Base-by-base conservation (phyloP, 2,888 invertebrate genomes). In the Agrilus mali region DNA sequence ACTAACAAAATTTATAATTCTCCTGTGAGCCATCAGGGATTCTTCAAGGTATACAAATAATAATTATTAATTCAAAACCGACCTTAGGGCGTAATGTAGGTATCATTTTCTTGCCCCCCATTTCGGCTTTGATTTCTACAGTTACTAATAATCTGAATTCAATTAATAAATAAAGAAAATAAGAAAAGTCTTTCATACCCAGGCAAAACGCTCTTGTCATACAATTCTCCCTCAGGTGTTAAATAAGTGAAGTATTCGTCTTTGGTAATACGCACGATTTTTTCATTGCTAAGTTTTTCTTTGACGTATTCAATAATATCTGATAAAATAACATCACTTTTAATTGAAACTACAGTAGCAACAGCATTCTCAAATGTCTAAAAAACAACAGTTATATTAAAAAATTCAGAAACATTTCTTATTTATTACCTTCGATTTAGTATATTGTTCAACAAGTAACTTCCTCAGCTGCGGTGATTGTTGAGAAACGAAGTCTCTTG, bases 211-310 rank as follows among this genome's bases (percentile, higher is more conserved):
- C 80, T 82, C 68, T 88, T 93, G 67, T 97, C 93, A 62, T 85
- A 96, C 0, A 97, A 72, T 59, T 89, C 86, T 3, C 89, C 93
- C 43, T 89, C 87, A 0, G 93, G 89, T 17, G 86, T 90, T 51
- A 85, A 72, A 67, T 71, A 90, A 4, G 82, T 85, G 51, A 81
- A 80, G 61, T 84, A 87, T 54, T 90, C 86, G 44, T 83, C 81
- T 55, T 86, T 75, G 0, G 86, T 81, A 17, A 94, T 77, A 48
- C 75, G 74, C 41, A 80, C 70, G 51, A 90, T 75, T 45, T 73
- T 76, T 0, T 76, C 67, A 58, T 84, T 76, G 42, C 68, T 72
- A 31, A 93, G 70, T 53, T 78, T 71, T 15, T 64, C 63, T 34
- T 73, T 74, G 6, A 83, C 75, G 48, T 71, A 70, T 7, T 68